These are phyloP conservation scores for Strix uralensis DNA, from an alignment of 2,113 vertebrate genomes.

Conservation along the genomic window DNA sequence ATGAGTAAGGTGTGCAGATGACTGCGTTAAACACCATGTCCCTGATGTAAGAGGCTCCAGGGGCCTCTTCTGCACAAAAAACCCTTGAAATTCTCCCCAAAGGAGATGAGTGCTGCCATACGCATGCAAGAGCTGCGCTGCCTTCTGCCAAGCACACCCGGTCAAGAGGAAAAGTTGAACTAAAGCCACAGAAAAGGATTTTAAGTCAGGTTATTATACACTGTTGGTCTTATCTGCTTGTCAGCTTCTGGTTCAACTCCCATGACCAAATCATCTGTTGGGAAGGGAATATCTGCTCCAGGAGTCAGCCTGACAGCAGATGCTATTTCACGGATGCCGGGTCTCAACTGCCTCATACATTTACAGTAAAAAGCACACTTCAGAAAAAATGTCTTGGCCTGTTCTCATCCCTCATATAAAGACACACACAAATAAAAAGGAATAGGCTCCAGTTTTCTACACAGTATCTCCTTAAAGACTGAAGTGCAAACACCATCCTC, in stretches of 20 bases:
- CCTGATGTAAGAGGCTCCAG: not conserved
- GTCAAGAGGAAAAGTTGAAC: not conserved
- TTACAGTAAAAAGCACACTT: not conserved
- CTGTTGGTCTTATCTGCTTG: not conserved
- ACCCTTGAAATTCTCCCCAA: not conserved
- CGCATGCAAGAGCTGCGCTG: rapidly evolving
- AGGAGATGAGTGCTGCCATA: rapidly evolving
- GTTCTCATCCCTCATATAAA: not conserved
- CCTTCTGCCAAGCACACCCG: rapidly evolving
- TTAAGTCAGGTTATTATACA: not conserved
- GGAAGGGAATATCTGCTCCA: not conserved
- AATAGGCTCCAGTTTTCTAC: not conserved
- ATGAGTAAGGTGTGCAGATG: not conserved
- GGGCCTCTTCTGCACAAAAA: not conserved
- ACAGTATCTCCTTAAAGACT: not conserved
- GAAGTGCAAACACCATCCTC: not conserved
- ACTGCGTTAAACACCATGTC: rapidly evolving
- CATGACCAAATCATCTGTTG: not conserved
- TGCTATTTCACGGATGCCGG: not conserved
- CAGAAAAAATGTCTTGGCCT: not conserved
- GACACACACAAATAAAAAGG: not conserved
- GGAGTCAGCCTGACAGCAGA: not conserved
- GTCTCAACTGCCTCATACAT: not conserved
- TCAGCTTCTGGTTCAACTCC: not conserved
- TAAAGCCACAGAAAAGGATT: not conserved